Base-by-base conservation (phyloP, 2,113 vertebrate genomes). In the Pseudolaguvia tuberculata region DNA sequence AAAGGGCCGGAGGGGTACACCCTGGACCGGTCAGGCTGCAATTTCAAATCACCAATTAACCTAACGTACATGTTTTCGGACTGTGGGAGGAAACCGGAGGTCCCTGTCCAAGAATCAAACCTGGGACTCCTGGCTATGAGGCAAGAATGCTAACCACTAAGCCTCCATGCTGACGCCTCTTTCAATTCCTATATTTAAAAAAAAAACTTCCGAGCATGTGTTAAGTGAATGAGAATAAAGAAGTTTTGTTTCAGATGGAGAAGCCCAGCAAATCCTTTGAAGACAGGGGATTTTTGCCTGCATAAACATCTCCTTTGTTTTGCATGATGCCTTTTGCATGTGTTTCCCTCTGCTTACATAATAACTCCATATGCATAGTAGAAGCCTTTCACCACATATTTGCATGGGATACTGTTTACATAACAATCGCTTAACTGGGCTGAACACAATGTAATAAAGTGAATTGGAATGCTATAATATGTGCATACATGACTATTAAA, bases 311-410 rank as follows among this genome's bases (percentile, higher is more conserved):
- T 70, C 52, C 35, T 27, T 31, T n/a, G 27, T 71, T 81, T 81
- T 78, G 66, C 79, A 75, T 78, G 29, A 31, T 52, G 66, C 17
- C 31, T 67, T 74, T n/a, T n/a, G 75, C 72, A 78, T 77, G 76
- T 78, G 79, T 78, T 78, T 58, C 76, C 78, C 79, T 75, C 66
- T 27, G 69, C 70, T 78, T 78, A 70, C 67, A 66, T 75, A 81
- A 78, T 63, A 27, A 61, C 27, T 35, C 29, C 20, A 74, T 80
- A 77, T 78, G 66, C 61, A 62, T 73, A 65, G 50, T 55, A 80
- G 45, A 80, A 65, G 72, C 75, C 75, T 72, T 15, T 72, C 15
- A 25, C 50, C 45, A 25, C 52, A 71, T 58, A 81, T 81, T 75
- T 75, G 27, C 76, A 81, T 80, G 8, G 63, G 55, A 69, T n/a